Evolutionary conservation across 2,113 vertebrate genomes (phyloP), one percentile per base, ranked within the genome.

Genomic region (Coptodon rendalli): DNA sequence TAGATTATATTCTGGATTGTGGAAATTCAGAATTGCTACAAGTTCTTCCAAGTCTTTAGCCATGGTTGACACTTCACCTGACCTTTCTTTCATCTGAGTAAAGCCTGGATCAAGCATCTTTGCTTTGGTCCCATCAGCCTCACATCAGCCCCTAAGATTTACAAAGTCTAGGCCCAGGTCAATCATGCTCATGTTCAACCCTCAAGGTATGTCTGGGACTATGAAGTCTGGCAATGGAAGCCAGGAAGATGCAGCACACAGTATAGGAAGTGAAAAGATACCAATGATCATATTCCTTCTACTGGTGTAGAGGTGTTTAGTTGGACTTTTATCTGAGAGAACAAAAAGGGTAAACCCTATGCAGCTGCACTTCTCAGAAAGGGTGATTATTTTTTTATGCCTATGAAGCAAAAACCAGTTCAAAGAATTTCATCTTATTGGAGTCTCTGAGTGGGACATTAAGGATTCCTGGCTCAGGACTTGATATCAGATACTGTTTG

Each of bases 11-110:
- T 76, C 40, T 73, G 68, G 48, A 73, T 45, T 73, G 1, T 73
- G 14, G 40, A 73, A 1, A 27, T 73, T 45, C 5, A 45, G 11
- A 73, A 73, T 45, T 27, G 38, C 66, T 73, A 27, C 4, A 73
- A 73, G 8, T 45, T 16, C 10, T 29, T 14, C 19, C 19, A 66
- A 66, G 14, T 73, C 9, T 73, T 73, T 45, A 73, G 40, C 22
- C 68, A 17, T 50, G 71, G 0, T 31, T 50, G 45, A 13, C 45
- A 50, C 45, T 78, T 78, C 45, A 78, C 7, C 0, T 50, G 16
- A 83, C 31, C 22, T 52, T 80, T 45, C 34, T 56, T 87, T 80
- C 24, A 36, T 48, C 13, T 14, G 17, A 29, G 53, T 54, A 57
- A 36, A 12, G n/a, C 59, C 59, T 52, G 34, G 14, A 43, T 73